Evolutionary conservation across 1,140 invertebrate species (phyloP), one percentile per base, ranked within the genome.

Genomic region (Agrilus planipennis): DNA sequence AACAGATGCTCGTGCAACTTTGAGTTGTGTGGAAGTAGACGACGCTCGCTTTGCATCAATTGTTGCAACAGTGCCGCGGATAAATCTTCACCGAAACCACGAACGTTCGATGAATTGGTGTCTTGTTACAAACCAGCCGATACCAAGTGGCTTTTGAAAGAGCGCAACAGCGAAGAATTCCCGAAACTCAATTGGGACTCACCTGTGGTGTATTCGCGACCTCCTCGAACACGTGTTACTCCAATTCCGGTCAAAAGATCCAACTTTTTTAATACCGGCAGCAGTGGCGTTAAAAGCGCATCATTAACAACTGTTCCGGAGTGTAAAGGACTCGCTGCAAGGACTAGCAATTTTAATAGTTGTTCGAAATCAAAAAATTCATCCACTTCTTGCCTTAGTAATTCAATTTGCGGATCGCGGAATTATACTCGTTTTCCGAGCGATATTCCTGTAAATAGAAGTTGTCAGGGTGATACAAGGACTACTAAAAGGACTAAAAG

Each of bases 141-240:
- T n/a, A n/a, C n/a, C n/a, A n/a, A n/a, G n/a, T n/a, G n/a, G n/a
- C n/a, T n/a, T n/a, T n/a, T n/a, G n/a, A n/a, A n/a, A n/a, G n/a
- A n/a, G n/a, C n/a, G n/a, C n/a, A n/a, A n/a, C n/a, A n/a, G n/a
- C n/a, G n/a, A n/a, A n/a, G n/a, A n/a, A n/a, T n/a, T n/a, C n/a
- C n/a, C n/a, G n/a, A n/a, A n/a, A n/a, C n/a, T n/a, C n/a, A n/a
- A n/a, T n/a, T n/a, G n/a, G n/a, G n/a, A n/a, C n/a, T n/a, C n/a
- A n/a, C n/a, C n/a, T n/a, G 46, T 46, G 43, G 49, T 43, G 49
- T 43, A 47, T 39, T 41, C 38, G 30, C 28, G 41, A 18, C 23
- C 28, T 17, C 37, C 35, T n/a, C 34, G 19, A 46, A 46, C 46
- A 40, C 45, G 51, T 46, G 52, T 38, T 45, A 16, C 39, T 42